Evolutionary conservation across 2,888 invertebrate genomes (phyloP), one percentile per base, ranked within the genome.

Genomic region (Desoria tigrina): DNA sequence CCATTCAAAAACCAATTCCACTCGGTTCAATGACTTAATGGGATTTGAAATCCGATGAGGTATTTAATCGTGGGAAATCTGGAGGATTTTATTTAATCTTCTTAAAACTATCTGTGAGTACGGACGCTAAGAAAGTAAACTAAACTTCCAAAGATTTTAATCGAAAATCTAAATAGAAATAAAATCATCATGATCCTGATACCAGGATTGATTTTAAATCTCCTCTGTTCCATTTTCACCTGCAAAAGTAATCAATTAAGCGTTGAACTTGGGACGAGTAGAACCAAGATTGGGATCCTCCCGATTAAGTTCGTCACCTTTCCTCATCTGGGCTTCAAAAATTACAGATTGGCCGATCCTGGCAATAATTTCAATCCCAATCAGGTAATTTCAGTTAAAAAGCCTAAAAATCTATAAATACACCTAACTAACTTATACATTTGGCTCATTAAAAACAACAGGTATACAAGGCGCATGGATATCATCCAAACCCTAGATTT

Each of bases 191-290:
- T 45, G 45, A 6, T 45, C 6, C 45, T 57, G 9, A 7, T 49
- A 14, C 63, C 67, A 21, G 51, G 50, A 6, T 24, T 67, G 9
- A 3, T 67, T 2, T 16, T 67, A 18, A 63, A 61, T 32, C 28
- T 67, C 28, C 59, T 67, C 51, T 67, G 67, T 28, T 42, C 67
- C 1, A 6, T 67, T 6, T 63, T 61, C 27, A 56, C 56, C 4
- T 67, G 63, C 18, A 42, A 42, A 32, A 63, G 9, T 39, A 57
- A 51, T 26, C 39, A 61, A 21, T 2, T 63, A 32, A 63, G 45
- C 26, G 7, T 63, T 21, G 61, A 63, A 45, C 18, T 67, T 16
- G 61, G 61, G 27, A 28, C 60, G n/a, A 42, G 37, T 1, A 24
- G n/a, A 6, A 42, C 63, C 11, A 55, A 45, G 1, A 11, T 67